Evolutionary conservation across 2,888 invertebrate genomes (phyloP), one percentile per base, ranked within the genome.

Genomic region (Athrips mouffetella): DNA sequence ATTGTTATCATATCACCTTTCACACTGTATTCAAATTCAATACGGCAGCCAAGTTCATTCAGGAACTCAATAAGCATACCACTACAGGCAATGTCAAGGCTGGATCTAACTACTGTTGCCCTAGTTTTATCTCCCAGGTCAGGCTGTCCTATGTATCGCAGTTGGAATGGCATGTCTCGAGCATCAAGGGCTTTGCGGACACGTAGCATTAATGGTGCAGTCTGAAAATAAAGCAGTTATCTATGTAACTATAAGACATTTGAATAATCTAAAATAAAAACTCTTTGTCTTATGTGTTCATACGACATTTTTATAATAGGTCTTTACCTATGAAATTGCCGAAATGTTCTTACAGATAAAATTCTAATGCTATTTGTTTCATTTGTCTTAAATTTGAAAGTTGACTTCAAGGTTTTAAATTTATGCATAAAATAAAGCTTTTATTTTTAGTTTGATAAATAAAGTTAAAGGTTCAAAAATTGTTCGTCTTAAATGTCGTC

Each of bases 21-120:
- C 0, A 96, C 93, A 60, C 96, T 94, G 72, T 96, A 98, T 81
- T 98, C 98, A 89, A 96, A 98, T 71, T 98, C 98, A 54, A 97
- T 89, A 49, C 95, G 89, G 65, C 95, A 96, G 0, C 98, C 98
- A 57, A 98, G 89, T 84, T 98, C 98, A 54, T 94, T 95, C 0
- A 98, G 91, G 70, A 98, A 98, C 58, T 97, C 96, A 0, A 96
- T 92, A 7, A 98, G 92, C 68, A 96, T 96, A 15, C 93, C 93
- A 62, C 95, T 97, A 55, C 96, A 96, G 0, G 96, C 96, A 58
- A 98, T 96, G 73, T 98, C 98, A 49, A 98, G 93, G 69, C 97
- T 97, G 25, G 94, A 97, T 27, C 98, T 89, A 2, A 98, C 95
- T 15, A 98, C 91, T 0, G 98, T 98, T 0, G 97, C 96, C 5